Evolutionary conservation across 2,888 invertebrate species (phyloP).

Genomic region (Campoplex capitator): DNA sequence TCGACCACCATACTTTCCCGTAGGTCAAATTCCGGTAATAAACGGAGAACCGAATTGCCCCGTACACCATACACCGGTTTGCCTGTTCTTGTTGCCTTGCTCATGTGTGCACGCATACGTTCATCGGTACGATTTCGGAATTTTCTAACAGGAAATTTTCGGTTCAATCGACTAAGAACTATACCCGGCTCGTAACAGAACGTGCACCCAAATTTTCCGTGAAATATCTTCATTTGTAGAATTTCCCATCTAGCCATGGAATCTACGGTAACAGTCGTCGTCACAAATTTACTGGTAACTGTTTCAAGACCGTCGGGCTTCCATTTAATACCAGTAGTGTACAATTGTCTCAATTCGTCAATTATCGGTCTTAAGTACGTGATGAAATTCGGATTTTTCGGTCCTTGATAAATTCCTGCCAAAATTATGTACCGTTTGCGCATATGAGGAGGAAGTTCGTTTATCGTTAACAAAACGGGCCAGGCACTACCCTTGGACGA

Average conservation of each 20-base stretch:
- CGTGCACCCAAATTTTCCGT: conserved; percentile 24
- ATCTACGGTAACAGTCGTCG: conserved; percentile 5
- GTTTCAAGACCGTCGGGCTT: neutral
- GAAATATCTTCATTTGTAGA: neutral
- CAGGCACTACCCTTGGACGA: conserved; percentile 60
- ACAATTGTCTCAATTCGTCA: conserved; percentile 6
- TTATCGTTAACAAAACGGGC: conserved; percentile 53
- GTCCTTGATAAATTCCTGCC: conserved; percentile 46
- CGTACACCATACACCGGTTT: neutral
- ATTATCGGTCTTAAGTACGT: conserved; percentile 1
- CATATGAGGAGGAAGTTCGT: conserved; percentile 49
- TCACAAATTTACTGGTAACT: conserved; percentile 26
- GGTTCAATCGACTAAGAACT: neutral
- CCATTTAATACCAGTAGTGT: conserved; percentile 15
- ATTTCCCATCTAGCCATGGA: conserved; percentile 1
- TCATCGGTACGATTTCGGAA: neutral
- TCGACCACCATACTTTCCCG: conserved; percentile 17
- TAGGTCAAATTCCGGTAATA: neutral
- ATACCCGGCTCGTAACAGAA: conserved; percentile 18
- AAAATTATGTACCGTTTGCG: conserved; percentile 48
- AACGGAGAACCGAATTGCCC: neutral
- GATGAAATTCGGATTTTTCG: neutral
- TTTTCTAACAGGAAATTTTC: conserved; percentile 10
- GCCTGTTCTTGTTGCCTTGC: neutral
- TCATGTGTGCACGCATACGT: conserved; percentile 4